These are phyloP conservation scores for Phalanger gymnotis DNA, from an alignment of 2,797 vertebrate species.

Conservation along the genomic window DNA sequence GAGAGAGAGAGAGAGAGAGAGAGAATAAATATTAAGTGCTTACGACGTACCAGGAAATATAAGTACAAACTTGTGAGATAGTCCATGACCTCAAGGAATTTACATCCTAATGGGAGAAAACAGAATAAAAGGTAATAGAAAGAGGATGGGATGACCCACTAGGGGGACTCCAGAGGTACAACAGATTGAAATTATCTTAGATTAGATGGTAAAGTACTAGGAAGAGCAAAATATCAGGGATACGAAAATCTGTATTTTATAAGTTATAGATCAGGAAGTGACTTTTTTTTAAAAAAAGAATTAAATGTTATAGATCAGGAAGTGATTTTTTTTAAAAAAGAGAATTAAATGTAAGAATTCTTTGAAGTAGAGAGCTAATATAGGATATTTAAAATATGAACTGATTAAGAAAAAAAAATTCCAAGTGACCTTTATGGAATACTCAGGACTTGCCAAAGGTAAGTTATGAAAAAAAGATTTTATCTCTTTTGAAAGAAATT, in stretches of 20 bases:
- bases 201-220: neutral
- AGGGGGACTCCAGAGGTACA: neutral
- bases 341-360: neutral
- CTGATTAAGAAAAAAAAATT: neutral
- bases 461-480: neutral
- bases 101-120: neutral
- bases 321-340: neutral
- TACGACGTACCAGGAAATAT: neutral
- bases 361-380: neutral
- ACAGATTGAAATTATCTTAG: neutral
- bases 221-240: neutral
- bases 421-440: neutral
- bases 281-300: neutral
- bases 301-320: neutral
- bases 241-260: too few species aligned
- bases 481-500: neutral
- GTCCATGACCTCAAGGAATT: neutral
- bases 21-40: neutral
- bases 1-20: neutral
- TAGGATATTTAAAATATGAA: neutral
- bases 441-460: neutral
- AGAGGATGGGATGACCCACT: neutral
- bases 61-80: neutral
- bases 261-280: neutral
- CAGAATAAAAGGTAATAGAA: neutral